These are phyloP conservation scores for Melanaphis sacchari DNA, from an alignment of 1,140 invertebrate species.

Conservation along the genomic window DNA sequence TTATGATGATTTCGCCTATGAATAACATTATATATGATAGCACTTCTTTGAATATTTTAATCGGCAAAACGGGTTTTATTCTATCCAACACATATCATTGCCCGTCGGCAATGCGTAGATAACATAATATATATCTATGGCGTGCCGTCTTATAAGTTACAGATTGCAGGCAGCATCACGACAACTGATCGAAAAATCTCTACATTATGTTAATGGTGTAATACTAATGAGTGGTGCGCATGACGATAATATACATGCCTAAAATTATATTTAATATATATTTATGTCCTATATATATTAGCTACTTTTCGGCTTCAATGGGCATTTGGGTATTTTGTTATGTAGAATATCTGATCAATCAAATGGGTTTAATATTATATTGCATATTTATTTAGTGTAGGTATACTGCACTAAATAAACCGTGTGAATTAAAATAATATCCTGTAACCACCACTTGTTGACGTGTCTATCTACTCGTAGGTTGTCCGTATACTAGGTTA, in stretches of 20 bases:
- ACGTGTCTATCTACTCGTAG: not conserved
- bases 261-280: not conserved
- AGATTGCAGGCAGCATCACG: not conserved
- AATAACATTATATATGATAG: not conserved
- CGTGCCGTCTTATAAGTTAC: not conserved
- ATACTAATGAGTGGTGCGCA: not conserved
- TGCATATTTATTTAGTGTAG: not conserved
- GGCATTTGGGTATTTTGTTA: no score
- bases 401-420: not conserved
- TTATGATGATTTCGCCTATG: not conserved
- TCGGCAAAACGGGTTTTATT: not conserved
- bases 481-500: no score
- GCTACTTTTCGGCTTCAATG: not conserved
- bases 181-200: not conserved
- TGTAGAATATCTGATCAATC: not conserved
- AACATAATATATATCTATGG: not conserved
- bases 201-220: not conserved
- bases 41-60: conserved; percentile 38
- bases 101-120: not conserved
- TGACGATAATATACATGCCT: not conserved
- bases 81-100: not conserved
- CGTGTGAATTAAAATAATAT: not conserved
- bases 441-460: not conserved
- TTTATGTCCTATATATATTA: not conserved
- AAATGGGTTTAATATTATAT: not conserved